Conservation (phyloP, 2,113 vertebrate genomes). For the Actinemys pallida region DNA sequence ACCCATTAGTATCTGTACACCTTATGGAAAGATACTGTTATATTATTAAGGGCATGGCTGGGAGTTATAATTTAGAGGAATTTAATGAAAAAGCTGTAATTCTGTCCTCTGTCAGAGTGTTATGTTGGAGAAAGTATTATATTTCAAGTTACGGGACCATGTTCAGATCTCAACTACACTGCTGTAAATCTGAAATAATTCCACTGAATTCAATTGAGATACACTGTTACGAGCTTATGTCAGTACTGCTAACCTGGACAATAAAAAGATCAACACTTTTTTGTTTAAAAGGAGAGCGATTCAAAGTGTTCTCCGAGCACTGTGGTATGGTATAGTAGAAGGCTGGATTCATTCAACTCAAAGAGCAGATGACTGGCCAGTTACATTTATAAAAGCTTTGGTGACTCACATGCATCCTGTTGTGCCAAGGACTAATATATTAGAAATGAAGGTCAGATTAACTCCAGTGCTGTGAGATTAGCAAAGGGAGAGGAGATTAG, state of each 20-base stretch:
- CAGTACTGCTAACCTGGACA: neutral
- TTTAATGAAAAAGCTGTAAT: neutral
- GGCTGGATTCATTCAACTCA: conserved; percentile 18
- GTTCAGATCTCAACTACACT: neutral
- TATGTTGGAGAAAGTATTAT: neutral
- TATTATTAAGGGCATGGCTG: neutral
- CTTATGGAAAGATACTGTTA: neutral
- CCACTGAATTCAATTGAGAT: neutral
- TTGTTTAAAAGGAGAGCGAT: neutral
- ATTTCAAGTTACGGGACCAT: neutral
- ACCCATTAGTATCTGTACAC: neutral
- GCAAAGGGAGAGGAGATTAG: neutral
- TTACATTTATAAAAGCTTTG: neutral
- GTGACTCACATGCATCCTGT: neutral
- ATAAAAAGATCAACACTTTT: conserved; percentile 33
- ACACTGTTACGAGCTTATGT: neutral
- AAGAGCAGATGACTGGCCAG: conserved; percentile 10
- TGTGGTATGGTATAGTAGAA: neutral
- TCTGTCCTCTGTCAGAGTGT: neutral
- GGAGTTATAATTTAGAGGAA: neutral
- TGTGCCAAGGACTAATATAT: neutral
- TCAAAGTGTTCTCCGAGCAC: neutral
- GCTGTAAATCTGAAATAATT: neutral
- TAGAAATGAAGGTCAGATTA: conserved; percentile 5
- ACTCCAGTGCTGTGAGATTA: neutral